phyloP scores from a whole-genome alignment of 2,888 invertebrate genomes.

The Drosophila nr. fundita region DNA sequence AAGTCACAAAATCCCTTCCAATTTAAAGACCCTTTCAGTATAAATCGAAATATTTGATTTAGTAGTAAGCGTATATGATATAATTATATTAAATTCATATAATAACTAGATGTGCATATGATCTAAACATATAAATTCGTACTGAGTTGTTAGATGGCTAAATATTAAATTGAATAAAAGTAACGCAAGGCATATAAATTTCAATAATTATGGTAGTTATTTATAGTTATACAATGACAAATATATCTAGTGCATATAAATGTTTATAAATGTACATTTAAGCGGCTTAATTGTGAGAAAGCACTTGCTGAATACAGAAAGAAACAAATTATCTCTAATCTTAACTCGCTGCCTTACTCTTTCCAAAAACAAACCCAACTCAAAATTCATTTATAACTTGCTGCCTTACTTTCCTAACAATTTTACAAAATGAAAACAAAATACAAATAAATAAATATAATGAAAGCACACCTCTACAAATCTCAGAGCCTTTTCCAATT shows the following conservation, averaged over 20 bases:
- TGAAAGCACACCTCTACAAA: constrained; percentile 42
- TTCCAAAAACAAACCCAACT: constrained; percentile 51
- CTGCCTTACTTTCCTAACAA: constrained; percentile 75
- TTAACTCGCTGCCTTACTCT: constrained; percentile 76
- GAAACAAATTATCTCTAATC: constrained; percentile 57
- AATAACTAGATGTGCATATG: constrained; percentile 43
- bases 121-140: constrained; percentile 37
- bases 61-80: constrained; percentile 9
- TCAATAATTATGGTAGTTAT: constrained; percentile 66
- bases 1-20: constrained; percentile 21
- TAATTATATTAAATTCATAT: constrained; percentile 15
- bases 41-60: constrained; percentile 33
- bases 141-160: constrained; percentile 61
- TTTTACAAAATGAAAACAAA: constrained; percentile 43
- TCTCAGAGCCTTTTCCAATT: constrained; percentile 65
- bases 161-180: constrained; percentile 20
- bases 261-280: constrained; percentile 69
- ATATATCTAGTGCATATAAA: constrained; percentile 56
- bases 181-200: constrained; percentile 51
- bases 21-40: constrained; percentile 1
- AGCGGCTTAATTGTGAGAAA: constrained; percentile 74
- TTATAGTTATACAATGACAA: constrained; percentile 65
- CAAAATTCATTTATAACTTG: constrained; percentile 67
- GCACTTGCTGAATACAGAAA: constrained; percentile 74
- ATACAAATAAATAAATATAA: constrained; percentile 16